phyloP scores from a whole-genome alignment of 1,140 invertebrate genomes.

The Mya arenaria region DNA sequence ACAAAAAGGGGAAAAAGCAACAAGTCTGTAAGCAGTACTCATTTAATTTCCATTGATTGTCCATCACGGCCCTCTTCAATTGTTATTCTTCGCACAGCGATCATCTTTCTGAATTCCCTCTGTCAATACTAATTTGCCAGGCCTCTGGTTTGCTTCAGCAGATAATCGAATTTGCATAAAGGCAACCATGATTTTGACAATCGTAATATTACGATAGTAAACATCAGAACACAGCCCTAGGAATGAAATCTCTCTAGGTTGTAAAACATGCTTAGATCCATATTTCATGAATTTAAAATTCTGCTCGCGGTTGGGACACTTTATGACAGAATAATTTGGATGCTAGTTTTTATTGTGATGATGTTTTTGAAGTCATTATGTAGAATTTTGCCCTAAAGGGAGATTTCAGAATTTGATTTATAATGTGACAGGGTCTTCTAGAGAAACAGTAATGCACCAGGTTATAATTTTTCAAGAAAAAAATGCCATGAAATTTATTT shows the following conservation, averaged over 20 bases:
- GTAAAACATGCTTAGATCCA: neutral
- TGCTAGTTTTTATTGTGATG: no score
- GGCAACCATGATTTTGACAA: neutral
- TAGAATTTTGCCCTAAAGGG: no score
- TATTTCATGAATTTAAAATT: neutral
- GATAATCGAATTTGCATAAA: neutral
- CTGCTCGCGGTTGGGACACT: no score
- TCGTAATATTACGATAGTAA: neutral
- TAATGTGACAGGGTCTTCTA: no score
- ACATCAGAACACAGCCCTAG: neutral
- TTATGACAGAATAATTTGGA: no score
- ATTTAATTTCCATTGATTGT: slow-evolving; percentile 2
- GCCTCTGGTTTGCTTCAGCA: neutral
- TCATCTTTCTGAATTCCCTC: neutral
- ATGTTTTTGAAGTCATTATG: no score
- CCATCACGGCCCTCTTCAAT: neutral
- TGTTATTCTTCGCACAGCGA: neutral
- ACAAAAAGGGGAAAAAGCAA: no score
- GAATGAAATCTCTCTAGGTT: neutral
- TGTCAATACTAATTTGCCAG: neutral
- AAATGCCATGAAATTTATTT: no score
- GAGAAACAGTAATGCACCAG: no score
- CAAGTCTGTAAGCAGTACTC: no score
- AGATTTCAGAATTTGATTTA: no score
- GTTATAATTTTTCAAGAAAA: no score